A percentile compares a stretch with the other conserved stretches of the same genome.
These are phyloP conservation scores for Heliconius himera DNA, from an alignment of 1,140 invertebrate species.

Conservation along the genomic window DNA sequence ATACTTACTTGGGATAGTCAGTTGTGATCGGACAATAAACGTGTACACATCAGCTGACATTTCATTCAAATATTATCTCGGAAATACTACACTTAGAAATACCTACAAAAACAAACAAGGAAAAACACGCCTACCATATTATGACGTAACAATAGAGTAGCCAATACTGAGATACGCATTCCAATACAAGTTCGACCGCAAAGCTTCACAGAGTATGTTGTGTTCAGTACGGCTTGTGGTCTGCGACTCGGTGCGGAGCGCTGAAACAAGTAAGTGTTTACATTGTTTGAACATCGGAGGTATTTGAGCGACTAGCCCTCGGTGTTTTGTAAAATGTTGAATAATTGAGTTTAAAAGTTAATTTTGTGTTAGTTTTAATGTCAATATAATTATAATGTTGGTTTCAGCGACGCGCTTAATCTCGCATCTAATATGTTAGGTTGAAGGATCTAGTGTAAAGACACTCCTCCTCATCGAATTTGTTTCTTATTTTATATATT, in stretches of 20 bases:
- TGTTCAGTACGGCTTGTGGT: slow-evolving; percentile 9
- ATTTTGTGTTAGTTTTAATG: too few relatives aligned
- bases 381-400: too few relatives aligned
- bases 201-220: background rate
- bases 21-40: too few relatives aligned
- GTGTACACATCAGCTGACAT: background rate
- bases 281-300: slow-evolving; percentile 7
- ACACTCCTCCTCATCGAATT: too few relatives aligned
- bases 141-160: background rate
- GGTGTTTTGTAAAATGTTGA: background rate
- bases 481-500: too few relatives aligned
- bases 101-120: background rate
- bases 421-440: too few relatives aligned
- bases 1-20: too few relatives aligned
- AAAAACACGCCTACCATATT: background rate
- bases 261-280: slow-evolving; percentile 1
- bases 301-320: background rate
- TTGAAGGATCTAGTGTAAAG: too few relatives aligned
- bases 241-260: background rate
- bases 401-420: too few relatives aligned
- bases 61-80: too few relatives aligned
- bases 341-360: too few relatives aligned
- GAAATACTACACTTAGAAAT: background rate
- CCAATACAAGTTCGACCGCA: background rate
- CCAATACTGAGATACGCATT: slow-evolving; percentile 1